Conservation (phyloP, 1,140 invertebrate species). For the Heliconius congener region DNA sequence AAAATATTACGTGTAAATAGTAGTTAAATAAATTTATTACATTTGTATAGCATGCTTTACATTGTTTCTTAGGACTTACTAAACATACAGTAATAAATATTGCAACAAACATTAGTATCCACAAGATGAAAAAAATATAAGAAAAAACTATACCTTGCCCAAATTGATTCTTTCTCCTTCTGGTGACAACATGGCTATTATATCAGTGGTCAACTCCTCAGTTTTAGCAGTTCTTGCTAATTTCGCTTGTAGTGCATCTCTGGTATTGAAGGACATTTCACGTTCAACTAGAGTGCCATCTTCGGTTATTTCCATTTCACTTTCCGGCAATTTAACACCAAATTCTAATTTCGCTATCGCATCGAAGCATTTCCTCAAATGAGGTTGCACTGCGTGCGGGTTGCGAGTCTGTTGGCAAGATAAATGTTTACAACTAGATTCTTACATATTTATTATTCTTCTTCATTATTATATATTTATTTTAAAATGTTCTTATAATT, state of each 20-base stretch:
- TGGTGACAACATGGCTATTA: constrained; percentile 92
- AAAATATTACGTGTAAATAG: no score
- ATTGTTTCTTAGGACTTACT: no score
- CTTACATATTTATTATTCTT: not conserved
- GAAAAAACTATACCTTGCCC: constrained; percentile 82
- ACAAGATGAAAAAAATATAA: not conserved
- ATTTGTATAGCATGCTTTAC: no score
- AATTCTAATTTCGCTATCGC: constrained; percentile 91
- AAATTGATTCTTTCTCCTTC: constrained; percentile 90
- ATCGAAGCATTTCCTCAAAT: constrained; percentile 95
- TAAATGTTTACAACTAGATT: not conserved
- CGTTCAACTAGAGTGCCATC: constrained; percentile 64
- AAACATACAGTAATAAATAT: no score
- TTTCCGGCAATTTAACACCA: constrained; percentile 81
- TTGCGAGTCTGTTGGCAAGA: constrained; percentile 86
- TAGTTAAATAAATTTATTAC: no score
- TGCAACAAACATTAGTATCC: no score
- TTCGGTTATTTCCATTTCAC: constrained; percentile 74
- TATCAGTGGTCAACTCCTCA: constrained; percentile 87
- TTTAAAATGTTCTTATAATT: no score
- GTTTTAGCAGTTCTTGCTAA: constrained; percentile 65
- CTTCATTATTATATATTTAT: not conserved
- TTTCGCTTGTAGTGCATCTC: constrained; percentile 66
- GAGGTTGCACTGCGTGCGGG: constrained; percentile 93
- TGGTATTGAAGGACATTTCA: constrained; percentile 68